These are phyloP conservation scores for Dascyllus trimaculatus DNA, from an alignment of 2,113 vertebrate species.

Conservation along the genomic window DNA sequence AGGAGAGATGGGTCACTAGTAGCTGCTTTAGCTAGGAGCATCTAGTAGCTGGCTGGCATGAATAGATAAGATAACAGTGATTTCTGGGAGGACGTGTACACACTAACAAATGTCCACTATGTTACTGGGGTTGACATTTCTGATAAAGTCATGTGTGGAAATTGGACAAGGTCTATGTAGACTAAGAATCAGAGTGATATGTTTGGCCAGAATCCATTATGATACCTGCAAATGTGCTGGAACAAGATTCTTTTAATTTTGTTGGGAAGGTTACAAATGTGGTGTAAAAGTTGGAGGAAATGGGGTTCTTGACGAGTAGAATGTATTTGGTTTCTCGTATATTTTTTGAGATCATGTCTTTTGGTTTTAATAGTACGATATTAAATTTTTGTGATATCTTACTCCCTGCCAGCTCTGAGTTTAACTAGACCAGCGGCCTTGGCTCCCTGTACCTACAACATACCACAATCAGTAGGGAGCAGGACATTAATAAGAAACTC, in stretches of 20 bases:
- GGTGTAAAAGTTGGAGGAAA: constrained; percentile 70
- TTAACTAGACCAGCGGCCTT: constrained; percentile 59
- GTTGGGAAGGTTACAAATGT: constrained; percentile 63
- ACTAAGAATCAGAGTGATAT: constrained; percentile 46
- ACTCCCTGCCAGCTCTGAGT: constrained; percentile 64
- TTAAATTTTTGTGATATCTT: constrained; percentile 62
- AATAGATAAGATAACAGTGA: constrained; percentile 73
- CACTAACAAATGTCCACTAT: constrained; percentile 35
- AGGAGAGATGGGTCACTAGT: constrained; percentile 43
- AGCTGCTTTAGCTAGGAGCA: constrained; percentile 44
- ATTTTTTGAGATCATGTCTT: constrained; percentile 67
- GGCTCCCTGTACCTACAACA: constrained; percentile 43
- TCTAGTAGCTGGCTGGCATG: constrained; percentile 65
- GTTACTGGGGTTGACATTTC: constrained; percentile 31
- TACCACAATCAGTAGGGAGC: constrained; percentile 39
- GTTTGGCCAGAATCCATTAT: constrained; percentile 51
- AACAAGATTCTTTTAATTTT: constrained; percentile 63
- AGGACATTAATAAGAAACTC: constrained; percentile 44
- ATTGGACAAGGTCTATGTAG: constrained; percentile 46
- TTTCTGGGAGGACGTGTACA: constrained; percentile 36
- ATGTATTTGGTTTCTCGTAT: constrained; percentile 71
- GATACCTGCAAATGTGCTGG: constrained; percentile 54
- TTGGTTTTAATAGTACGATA: constrained; percentile 67
- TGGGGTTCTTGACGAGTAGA: constrained; percentile 15
- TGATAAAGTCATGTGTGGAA: constrained; percentile 59